phyloP scores from a whole-genome alignment of 2,888 invertebrate genomes.

The Lepidocyrtinus sp. region DNA sequence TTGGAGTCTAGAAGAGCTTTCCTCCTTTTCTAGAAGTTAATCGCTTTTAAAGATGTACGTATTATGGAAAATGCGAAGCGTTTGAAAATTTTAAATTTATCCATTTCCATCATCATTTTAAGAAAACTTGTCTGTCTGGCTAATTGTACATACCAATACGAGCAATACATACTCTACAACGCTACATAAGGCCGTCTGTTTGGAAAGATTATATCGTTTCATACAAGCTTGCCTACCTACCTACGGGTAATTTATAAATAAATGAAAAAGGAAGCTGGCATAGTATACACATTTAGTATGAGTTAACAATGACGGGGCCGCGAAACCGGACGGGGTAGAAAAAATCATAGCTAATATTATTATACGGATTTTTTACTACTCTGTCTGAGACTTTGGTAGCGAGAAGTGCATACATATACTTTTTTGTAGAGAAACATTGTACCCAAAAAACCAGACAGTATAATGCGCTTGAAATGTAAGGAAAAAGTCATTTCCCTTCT shows the following conservation, averaged over 20 bases:
- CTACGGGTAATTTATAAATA: constrained; percentile 1
- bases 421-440: no score
- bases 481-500: constrained; percentile 44
- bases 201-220: no score
- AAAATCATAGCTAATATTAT: background rate
- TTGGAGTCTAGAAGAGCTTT: background rate
- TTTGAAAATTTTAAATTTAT: no score
- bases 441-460: constrained; percentile 14
- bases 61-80: no score
- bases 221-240: background rate
- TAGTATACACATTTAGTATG: background rate
- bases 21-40: background rate
- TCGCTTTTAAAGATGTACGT: no score
- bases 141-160: no score
- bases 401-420: constrained; percentile 4
- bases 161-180: no score
- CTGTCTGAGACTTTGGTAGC: background rate
- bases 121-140: no score
- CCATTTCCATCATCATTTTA: no score
- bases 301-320: background rate
- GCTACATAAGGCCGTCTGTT: no score
- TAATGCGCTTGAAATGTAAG: constrained; percentile 33
- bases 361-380: constrained; percentile 14
- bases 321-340: constrained; percentile 9
- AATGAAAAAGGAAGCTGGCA: background rate